Percentiles rank a stretch among this genome's conserved stretches.
phyloP scores from a whole-genome alignment of 1,140 invertebrate genomes.

The Nephila pilipes region DNA sequence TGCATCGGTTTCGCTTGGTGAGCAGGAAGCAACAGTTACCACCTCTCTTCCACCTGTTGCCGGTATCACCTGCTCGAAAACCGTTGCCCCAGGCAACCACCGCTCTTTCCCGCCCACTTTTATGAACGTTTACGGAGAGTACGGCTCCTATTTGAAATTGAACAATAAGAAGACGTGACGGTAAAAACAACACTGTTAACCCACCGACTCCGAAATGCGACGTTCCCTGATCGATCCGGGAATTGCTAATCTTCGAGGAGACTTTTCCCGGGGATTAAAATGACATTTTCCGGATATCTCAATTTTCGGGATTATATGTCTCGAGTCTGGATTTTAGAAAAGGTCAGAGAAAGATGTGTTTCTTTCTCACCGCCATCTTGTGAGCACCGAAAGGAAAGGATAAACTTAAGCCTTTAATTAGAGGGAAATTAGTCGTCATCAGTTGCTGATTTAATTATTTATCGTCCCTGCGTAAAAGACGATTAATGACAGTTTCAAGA shows the following conservation, averaged over 20 bases:
- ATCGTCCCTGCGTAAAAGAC: not conserved
- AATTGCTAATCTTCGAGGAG: not conserved
- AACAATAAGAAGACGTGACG: not conserved
- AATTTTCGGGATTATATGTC: constrained; percentile 24
- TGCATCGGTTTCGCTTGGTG: not conserved
- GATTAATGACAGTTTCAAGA: no score
- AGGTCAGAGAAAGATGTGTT: not conserved
- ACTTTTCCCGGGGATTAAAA: constrained; percentile 29
- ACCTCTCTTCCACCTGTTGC: constrained; percentile 22
- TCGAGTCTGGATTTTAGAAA: not conserved
- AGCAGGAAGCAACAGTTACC: constrained; percentile 15
- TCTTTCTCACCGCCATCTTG: not conserved
- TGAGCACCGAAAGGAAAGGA: not conserved
- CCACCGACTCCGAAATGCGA: not conserved
- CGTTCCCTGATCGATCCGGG: not conserved
- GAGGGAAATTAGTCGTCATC: not conserved
- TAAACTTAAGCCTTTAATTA: not conserved
- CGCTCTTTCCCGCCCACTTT: constrained; percentile 9
- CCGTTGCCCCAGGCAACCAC: constrained; percentile 40
- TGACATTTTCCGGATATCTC: constrained; percentile 35
- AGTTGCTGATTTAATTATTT: not conserved
- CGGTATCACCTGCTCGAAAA: constrained; percentile 2
- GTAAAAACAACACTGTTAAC: constrained; percentile 9
- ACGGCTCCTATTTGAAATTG: not conserved
- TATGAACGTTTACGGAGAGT: not conserved